Conservation (phyloP, 2,888 invertebrate species). For the Venusia cambrica region DNA sequence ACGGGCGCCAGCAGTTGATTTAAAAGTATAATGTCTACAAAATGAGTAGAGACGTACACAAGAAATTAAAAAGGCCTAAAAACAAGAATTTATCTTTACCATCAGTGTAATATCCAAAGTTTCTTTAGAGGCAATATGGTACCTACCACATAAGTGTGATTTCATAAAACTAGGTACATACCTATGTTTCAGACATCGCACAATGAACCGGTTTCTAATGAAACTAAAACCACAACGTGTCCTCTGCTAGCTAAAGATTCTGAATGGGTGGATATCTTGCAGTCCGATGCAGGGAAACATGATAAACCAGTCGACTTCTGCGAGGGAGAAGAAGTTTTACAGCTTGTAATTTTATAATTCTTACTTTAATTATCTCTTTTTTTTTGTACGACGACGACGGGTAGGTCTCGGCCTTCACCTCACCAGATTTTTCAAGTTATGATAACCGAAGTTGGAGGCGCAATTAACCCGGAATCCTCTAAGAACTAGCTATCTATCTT, state of each 20-base stretch:
- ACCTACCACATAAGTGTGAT: no score
- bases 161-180: conserved; percentile 1
- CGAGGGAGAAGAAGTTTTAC: conserved; percentile 59
- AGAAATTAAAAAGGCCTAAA: conserved; percentile 57
- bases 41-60: conserved; percentile 51
- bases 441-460: no score
- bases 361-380: neutral
- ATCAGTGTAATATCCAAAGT: conserved; percentile 38
- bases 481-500: no score
- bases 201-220: conserved; percentile 26
- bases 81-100: conserved; percentile 44
- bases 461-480: no score
- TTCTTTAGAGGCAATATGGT: neutral
- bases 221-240: conserved; percentile 37
- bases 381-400: neutral
- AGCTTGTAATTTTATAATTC: conserved; percentile 50
- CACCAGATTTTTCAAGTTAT: no score
- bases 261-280: conserved; percentile 67
- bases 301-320: conserved; percentile 30
- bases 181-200: conserved; percentile 41
- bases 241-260: conserved; percentile 73
- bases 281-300: conserved; percentile 34
- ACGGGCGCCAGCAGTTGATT: conserved; percentile 13
- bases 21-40: conserved; percentile 31
- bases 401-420: no score